Evolutionary conservation across 2,888 invertebrate species (phyloP).

Genomic region (Drosophila mayaguana): DNA sequence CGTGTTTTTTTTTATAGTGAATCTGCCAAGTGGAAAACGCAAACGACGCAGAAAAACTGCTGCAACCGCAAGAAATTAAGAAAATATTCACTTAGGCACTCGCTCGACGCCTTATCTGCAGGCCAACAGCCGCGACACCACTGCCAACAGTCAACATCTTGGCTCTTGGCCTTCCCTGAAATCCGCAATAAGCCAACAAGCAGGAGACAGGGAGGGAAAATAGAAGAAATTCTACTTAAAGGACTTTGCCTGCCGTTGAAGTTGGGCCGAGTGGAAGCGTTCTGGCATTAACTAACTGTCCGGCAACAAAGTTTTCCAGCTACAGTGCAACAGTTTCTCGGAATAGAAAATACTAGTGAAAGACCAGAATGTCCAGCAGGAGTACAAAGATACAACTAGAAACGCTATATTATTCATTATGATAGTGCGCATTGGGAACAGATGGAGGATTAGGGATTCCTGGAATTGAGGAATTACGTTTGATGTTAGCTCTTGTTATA

Average conservation of each 20-base stretch:
- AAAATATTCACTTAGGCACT: conserved; percentile 61
- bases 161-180: conserved; percentile 20
- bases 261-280: conserved; percentile 8
- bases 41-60: conserved; percentile 64
- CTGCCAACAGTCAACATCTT: conserved; percentile 16
- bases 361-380: not conserved
- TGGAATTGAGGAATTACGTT: not conserved
- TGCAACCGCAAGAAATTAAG: conserved; percentile 65
- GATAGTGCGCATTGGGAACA: not conserved
- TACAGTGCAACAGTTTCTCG: conserved; percentile 9
- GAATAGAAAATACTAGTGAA: not conserved
- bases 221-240: conserved; percentile 6
- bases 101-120: conserved; percentile 58
- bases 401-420: not conserved
- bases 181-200: conserved; percentile 15
- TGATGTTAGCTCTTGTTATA: too few species aligned
- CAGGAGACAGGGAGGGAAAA: not conserved
- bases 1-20: conserved; percentile 10
- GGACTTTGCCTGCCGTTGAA: conserved; percentile 6
- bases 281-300: conserved; percentile 17
- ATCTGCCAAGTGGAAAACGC: conserved; percentile 47
- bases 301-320: conserved; percentile 12
- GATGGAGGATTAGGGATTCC: not conserved
- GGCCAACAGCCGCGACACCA: conserved; percentile 21
- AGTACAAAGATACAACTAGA: not conserved